Conservation (phyloP, 2,113 vertebrate species). For the Tiliqua scincoides region DNA sequence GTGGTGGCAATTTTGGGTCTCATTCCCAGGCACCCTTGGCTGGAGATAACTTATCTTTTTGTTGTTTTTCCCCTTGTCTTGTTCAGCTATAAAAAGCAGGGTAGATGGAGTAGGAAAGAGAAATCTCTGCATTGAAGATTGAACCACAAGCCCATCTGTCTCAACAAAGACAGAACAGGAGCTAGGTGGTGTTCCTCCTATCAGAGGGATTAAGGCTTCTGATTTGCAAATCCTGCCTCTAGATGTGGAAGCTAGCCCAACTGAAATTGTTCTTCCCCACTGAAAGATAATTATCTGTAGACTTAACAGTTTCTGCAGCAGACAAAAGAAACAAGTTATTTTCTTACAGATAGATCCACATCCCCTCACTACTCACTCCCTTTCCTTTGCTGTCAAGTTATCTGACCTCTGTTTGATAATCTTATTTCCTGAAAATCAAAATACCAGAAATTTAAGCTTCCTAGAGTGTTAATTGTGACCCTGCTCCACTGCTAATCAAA, state of each 20-base stretch:
- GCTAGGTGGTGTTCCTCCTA: background rate
- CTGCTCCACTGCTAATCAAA: conserved; percentile 85
- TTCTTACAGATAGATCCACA: conserved; percentile 64
- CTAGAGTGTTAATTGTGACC: conserved; percentile 83
- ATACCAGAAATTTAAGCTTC: conserved; percentile 81
- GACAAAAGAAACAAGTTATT: conserved; percentile 71
- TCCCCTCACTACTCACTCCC: background rate
- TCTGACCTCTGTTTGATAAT: conserved; percentile 84
- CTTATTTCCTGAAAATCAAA: conserved; percentile 84
- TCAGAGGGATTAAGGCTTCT: background rate
- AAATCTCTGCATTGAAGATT: background rate
- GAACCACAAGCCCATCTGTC: background rate
- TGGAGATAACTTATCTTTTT: no score
- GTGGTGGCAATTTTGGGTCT: no score
- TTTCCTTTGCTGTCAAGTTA: conserved; percentile 74
- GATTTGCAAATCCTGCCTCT: background rate
- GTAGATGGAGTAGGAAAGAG: no score
- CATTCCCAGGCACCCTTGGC: no score
- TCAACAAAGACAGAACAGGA: background rate
- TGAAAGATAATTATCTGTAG: conserved; percentile 4
- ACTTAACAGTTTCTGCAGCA: conserved; percentile 67
- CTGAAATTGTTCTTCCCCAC: background rate
- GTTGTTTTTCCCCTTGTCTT: no score
- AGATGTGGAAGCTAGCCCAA: background rate
- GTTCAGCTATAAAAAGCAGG: background rate